Evolutionary conservation across 2,797 vertebrate species (phyloP), one percentile per base, ranked within the genome.

Genomic region (Argya squamiceps): DNA sequence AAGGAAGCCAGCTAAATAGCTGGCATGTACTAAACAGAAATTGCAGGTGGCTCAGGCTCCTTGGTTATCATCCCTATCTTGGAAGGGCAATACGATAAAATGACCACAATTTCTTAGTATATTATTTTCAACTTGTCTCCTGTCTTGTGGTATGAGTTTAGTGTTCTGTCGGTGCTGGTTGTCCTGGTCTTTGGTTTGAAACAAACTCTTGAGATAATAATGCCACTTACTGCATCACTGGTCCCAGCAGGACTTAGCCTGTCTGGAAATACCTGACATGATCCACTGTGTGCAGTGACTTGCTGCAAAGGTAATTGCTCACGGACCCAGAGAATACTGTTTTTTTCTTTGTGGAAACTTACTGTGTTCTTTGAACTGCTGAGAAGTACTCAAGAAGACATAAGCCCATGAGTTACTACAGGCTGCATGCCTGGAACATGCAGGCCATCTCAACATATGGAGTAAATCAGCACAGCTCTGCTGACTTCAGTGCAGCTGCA

Each of bases 371-470:
- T 84, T 88, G 65, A 95, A 84, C 74, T 76, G 59, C 63, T 5
- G 36, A 69, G 89, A 70, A 92, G 49, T 88, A 83, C 90, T 96
- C 58, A 75, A 44, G 88, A 85, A 71, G 86, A 50, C 37, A 44
- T 87, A 91, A 95, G 91, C 50, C 36, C 10, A 0, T 88, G 88
- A 92, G 74, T 95, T 96, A 89, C 59, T 91, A 37, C 62, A 89
- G 88, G 41, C 68, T 88, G 63, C 75, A 85, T 0, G 60, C 82
- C 79, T 94, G 76, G 84, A 94, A 77, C 69, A 34, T 87, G 56
- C 22, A 88, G 78, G 60, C 76, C 58, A 43, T 64, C 73, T 69
- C 41, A 3, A 59, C 85, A 87, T 87, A 71, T 37, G 78, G 94
- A 86, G 34, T 89, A 88, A 94, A 89, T 90, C 59, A 85, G 21